Evolutionary conservation across 2,888 invertebrate genomes (phyloP).

Genomic region (Octonoba sinensis): DNA sequence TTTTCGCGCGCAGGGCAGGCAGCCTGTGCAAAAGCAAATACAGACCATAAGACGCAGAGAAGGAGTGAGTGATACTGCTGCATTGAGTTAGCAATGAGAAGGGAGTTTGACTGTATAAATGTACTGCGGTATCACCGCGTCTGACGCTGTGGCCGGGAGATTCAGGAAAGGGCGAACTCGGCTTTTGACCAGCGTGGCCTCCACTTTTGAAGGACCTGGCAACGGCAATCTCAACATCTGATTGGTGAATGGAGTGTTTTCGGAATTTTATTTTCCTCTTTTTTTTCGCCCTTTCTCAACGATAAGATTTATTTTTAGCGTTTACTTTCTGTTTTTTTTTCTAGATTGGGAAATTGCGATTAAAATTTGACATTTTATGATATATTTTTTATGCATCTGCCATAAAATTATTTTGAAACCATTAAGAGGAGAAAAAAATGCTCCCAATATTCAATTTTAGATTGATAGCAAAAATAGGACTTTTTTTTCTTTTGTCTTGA

Average conservation of each 20-base stretch:
- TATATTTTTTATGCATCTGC: no score
- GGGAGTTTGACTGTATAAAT: not conserved
- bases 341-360: not conserved
- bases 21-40: not conserved
- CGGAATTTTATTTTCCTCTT: not conserved
- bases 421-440: no score
- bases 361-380: no score
- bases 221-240: slow-evolving; percentile 21
- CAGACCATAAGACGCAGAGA: slow-evolving; percentile 6
- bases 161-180: slow-evolving; percentile 20
- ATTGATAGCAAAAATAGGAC: no score
- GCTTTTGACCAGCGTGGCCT: slow-evolving; percentile 7
- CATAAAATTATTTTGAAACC: no score
- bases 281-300: not conserved
- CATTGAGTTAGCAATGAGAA: slow-evolving; percentile 16
- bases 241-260: not conserved
- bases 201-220: slow-evolving; percentile 27
- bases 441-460: no score
- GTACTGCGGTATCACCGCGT: slow-evolving; percentile 15
- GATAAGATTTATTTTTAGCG: slow-evolving; percentile 39
- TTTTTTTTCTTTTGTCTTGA: no score
- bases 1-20: slow-evolving; percentile 11
- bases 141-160: slow-evolving; percentile 21
- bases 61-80: not conserved
- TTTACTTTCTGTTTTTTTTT: not conserved